Evolutionary conservation across 2,797 vertebrate genomes (phyloP).

Genomic region (Furcifer pardalis): DNA sequence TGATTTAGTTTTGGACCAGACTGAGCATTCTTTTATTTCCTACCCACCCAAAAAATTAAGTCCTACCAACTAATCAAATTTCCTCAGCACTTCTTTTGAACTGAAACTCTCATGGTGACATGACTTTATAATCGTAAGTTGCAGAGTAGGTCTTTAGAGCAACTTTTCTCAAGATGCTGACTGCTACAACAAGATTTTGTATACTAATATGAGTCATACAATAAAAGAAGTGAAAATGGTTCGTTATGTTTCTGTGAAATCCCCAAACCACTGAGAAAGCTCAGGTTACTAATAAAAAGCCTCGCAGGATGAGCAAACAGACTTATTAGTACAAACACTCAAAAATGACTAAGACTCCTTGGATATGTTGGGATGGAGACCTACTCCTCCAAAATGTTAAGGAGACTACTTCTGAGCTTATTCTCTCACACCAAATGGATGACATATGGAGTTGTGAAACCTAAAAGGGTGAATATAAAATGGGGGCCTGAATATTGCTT

Average conservation of each 20-base stretch:
- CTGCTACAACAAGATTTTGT: conserved; percentile 47
- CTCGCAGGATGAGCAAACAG: conserved; percentile 64
- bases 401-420: neutral
- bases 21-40: too few species aligned
- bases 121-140: conserved; percentile 35
- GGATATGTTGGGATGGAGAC: conserved; percentile 30
- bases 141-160: conserved; percentile 22
- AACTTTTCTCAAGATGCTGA: conserved; percentile 46
- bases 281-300: conserved; percentile 67
- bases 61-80: neutral
- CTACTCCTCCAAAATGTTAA: neutral
- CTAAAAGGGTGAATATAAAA: neutral
- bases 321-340: conserved; percentile 56
- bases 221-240: conserved; percentile 58
- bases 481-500: neutral
- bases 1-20: neutral
- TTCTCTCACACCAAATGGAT: neutral
- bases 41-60: neutral
- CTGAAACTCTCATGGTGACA: neutral
- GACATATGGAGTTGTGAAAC: neutral
- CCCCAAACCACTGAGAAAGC: conserved; percentile 62
- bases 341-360: conserved; percentile 48
- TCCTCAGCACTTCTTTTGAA: neutral
- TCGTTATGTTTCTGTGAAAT: conserved; percentile 61
- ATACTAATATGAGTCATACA: conserved; percentile 62